Conservation (phyloP, 64 coral and sea anemone genomes). For the Stylophora pistillata region DNA sequence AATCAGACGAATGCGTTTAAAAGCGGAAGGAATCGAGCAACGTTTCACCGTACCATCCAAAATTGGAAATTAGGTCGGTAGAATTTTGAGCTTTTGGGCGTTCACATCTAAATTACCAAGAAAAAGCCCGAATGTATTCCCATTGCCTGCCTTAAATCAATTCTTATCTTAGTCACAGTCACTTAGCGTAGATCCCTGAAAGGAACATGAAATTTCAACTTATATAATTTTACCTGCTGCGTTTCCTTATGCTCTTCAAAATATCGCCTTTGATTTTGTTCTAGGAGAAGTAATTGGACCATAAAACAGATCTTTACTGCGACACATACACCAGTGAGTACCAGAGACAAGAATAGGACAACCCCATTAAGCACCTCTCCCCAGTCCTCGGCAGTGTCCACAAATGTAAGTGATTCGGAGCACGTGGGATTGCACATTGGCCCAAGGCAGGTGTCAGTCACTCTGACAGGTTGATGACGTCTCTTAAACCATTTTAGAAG, state of each 20-base stretch:
- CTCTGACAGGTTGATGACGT: neutral
- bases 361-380: neutral
- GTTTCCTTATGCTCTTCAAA: neutral
- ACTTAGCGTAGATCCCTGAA: neutral
- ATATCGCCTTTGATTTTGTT: neutral
- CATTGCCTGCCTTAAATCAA: too few species aligned
- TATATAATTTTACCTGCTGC: neutral
- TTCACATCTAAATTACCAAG: too few species aligned
- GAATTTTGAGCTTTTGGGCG: too few species aligned
- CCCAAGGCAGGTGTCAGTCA: conserved; percentile 36
- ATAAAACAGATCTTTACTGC: neutral
- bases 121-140: too few species aligned
- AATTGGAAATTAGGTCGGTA: too few species aligned
- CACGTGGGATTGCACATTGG: conserved; percentile 40
- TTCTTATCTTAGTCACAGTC: too few species aligned
- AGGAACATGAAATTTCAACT: neutral
- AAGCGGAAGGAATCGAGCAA: too few species aligned
- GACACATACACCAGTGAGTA: neutral
- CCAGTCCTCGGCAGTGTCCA: conserved; percentile 27
- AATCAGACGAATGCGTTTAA: too few species aligned
- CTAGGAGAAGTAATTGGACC: neutral
- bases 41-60: too few species aligned
- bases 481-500: neutral
- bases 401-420: neutral
- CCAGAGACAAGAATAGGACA: neutral